Percentiles rank a stretch among this genome's conserved stretches.
These are phyloP conservation scores for Rhodophaea formosa DNA, from an alignment of 2,888 invertebrate species.

Conservation along the genomic window DNA sequence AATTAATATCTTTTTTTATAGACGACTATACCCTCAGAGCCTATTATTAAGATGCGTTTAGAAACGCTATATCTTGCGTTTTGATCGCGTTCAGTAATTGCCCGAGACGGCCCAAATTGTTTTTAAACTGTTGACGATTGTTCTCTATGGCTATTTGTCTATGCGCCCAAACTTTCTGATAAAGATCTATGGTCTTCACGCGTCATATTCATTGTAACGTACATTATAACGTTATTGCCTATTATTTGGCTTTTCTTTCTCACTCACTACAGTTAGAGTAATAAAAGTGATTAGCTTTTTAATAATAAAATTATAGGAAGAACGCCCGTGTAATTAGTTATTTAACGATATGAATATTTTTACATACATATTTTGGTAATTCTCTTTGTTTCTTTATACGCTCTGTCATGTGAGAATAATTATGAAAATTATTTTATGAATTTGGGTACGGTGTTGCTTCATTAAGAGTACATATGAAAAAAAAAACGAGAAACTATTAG, in stretches of 20 bases:
- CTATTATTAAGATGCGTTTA: slow-evolving; percentile 76
- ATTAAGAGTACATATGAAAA: no score
- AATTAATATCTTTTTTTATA: slow-evolving; percentile 2
- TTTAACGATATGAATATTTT: slow-evolving; percentile 18
- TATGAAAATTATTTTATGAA: not conserved
- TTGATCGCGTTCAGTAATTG: slow-evolving; percentile 74
- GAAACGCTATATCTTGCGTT: slow-evolving; percentile 58
- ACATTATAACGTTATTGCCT: slow-evolving; percentile 23
- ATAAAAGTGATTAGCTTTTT: slow-evolving; percentile 13
- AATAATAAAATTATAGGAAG: slow-evolving; percentile 14
- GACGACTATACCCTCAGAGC: slow-evolving; percentile 42
- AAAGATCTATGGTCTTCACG: slow-evolving; percentile 63
- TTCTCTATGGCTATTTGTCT: slow-evolving; percentile 77
- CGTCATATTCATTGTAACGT: slow-evolving; percentile 38
- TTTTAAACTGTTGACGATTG: slow-evolving; percentile 76
- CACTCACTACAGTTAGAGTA: slow-evolving; percentile 4
- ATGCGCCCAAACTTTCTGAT: slow-evolving; percentile 63
- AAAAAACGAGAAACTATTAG: no score
- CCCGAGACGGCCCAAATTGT: slow-evolving; percentile 73
- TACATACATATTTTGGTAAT: slow-evolving; percentile 13
- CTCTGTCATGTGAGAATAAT: slow-evolving; percentile 4
- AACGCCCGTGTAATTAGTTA: slow-evolving; percentile 16
- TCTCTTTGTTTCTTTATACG: slow-evolving; percentile 8
- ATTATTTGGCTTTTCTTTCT: slow-evolving; percentile 20
- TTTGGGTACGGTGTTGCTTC: not conserved